Evolutionary conservation across 2,888 invertebrate species (phyloP), one percentile per base, ranked within the genome.

Genomic region (Dicyrtomina minuta): DNA sequence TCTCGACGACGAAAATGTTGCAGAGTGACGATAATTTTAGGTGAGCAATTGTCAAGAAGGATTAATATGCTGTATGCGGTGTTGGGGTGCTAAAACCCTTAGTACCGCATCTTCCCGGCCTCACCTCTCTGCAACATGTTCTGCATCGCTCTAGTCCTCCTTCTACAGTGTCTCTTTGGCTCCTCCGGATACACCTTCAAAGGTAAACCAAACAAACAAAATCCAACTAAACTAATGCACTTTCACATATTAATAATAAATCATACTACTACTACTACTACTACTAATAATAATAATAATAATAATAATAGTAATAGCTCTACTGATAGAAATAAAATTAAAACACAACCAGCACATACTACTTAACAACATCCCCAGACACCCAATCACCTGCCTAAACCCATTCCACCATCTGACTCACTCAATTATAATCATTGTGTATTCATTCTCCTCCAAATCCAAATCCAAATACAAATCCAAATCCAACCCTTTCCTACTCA

Each of bases 81-180:
- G 77, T 73, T 76, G 75, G 74, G 76, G 77, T 74, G 74, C 72
- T 60, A 60, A 67, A 73, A 73, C 74, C 75, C 74, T 75, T 64
- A 72, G 74, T 73, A 72, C 75, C 75, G 77, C 77, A 77, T 77
- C 75, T 75, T 76, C 74, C 74, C 74, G 70, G 76, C 73, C 71
- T 75, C 71, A 72, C 71, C 74, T 75, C 75, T 74, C 73, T 75
- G 74, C 78, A 78, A 77, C 78, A 78, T 78, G 78, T 76, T 78
- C 77, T 77, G 77, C 78, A 78, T 77, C 74, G 77, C 77, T 74
- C 76, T 78, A 73, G 76, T 78, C 74, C 75, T 78, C 76, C 78
- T 78, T 70, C 76, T 78, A 75, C 77, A 78, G 72, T 77, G 76
- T 77, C 78, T 78, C 77, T 78, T 78, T 74, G 77, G 77, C 72